Evolutionary conservation across 2,113 vertebrate genomes (phyloP), one percentile per base, ranked within the genome.

Genomic region (Sciurus niger): DNA sequence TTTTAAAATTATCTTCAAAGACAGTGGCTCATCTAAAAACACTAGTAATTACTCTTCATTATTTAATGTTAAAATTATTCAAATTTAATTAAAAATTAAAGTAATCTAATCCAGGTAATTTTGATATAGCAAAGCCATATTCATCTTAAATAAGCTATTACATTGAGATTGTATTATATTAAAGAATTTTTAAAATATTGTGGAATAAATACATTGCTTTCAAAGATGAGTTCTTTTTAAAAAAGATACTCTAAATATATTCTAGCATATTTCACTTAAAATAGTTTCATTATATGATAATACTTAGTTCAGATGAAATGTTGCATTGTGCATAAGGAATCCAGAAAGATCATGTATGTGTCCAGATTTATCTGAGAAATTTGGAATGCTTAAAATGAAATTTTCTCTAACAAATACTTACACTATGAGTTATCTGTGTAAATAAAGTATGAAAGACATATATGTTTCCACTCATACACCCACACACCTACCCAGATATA

Each of bases 51-150:
- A 82, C 48, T 74, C 12, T 94, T 80, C 3, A 92, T 74, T 6
- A 37, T 79, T 28, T 87, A 12, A 79, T 72, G 17, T 73, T 89
- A 94, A 43, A 86, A 68, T 68, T 67, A 84, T 40, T 94, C 10
- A 46, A 87, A 68, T 80, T 24, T 67, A 82, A 94, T 58, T 84
- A 63, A 72, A 53, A 70, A 7, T 32, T 87, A 18, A 34, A 72
- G 30, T 79, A 96, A 84, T 22, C 6, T 63, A 94, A 82, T 87
- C 10, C 67, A 83, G 20, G 8, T 80, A 78, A 88, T 88, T 93
- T 67, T 74, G 28, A 90, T 43, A 79, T 17, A 74, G 67, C 17
- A 80, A 84, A 90, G 53, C 20, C 10, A 4, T 83, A 77, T 88
- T 88, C 16, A 84, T 51, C 83, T 72, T 74, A 76, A 93, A 73